Evolutionary conservation across 2,888 invertebrate genomes (phyloP), one percentile per base, ranked within the genome.

Genomic region (Syritta pipiens): DNA sequence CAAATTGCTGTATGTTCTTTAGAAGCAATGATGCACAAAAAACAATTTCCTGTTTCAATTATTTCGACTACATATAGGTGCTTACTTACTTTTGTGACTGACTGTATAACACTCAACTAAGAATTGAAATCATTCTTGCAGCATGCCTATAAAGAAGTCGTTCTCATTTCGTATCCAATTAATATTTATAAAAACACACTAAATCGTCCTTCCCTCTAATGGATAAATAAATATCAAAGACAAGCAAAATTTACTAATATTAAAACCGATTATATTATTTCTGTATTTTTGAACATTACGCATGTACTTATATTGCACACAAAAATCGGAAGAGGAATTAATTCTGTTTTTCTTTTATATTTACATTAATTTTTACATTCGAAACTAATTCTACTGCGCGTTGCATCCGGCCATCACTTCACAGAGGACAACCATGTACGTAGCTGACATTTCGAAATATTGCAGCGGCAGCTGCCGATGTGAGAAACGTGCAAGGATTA

Each of bases 401-500:
- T 14, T 12, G 14, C 7, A 6, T 20, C 20, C n/a, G n/a, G n/a
- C n/a, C n/a, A n/a, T n/a, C n/a, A n/a, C n/a, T 81, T 90, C 92
- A 93, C 86, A 93, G 90, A 62, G 92, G 93, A 84, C 93, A 93
- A 20, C 93, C 93, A 83, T 93, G 93, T 1, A 93, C 93, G 84
- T 93, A 94, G 69, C 93, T 92, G 49, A 94, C 93, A 84, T 93
- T 94, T 74, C 94, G 91, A 85, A 94, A 93, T 81, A 94, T 92
- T 30, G 93, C 93, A 0, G 93, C 93, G 12, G 89, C 89, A 1
- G 89, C 89, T 0, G 93, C 93, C 3, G 93, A 92, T 24, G 92
- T 93, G 40, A 93, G 89, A 86, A 93, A 93, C 82, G 91, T 92
- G 82, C 93, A 93, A 14, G 89, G 88, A 86, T 89, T 89, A 37